Evolutionary conservation across 2,888 invertebrate genomes (phyloP), one percentile per base, ranked within the genome.

Genomic region (Rhabditoides inermis): DNA sequence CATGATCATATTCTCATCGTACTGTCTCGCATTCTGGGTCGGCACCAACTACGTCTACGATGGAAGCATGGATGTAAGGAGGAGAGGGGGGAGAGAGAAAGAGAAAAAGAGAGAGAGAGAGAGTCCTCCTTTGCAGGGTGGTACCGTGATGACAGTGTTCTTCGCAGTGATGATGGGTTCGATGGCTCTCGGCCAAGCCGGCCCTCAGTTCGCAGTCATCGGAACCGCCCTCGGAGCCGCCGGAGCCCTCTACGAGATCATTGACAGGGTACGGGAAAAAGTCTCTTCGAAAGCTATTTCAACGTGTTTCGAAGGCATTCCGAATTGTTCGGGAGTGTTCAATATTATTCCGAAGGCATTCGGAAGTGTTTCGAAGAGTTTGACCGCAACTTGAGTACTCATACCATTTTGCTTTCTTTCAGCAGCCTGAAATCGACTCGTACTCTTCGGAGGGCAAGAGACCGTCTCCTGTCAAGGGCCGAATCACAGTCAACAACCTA

Each of bases 171-270:
- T 80, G 72, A 75, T 78, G 55, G 79, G 78, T 1, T 77, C 78
- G 6, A 78, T 79, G 70, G 78, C 79, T 1, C 65, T 90, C 55
- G 89, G 88, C 15, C 85, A 86, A 77, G 85, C 87, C 0, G 84
- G 88, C 1, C 88, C 88, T 0, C 84, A 86, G 55, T 83, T 88
- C 73, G 86, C 87, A 73, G 84, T 85, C 3, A 85, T 90, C 66
- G 85, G 86, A 1, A 83, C 84, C 23, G 88, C 88, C 0, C 84
- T 67, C 30, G 88, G 88, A 0, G 86, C 88, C 0, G 88, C 86
- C 0, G 83, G 84, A 1, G 74, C 76, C 1, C 75, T 81, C 6
- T 79, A 78, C 50, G 76, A 78, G n/a, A 77, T 81, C 26, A 79
- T 81, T 52, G 79, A 81, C 56, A 68, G 77, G 32, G 77, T 77